These are phyloP conservation scores for Dryocosmus kuriphilus DNA, from an alignment of 2,888 invertebrate species.

Conservation along the genomic window DNA sequence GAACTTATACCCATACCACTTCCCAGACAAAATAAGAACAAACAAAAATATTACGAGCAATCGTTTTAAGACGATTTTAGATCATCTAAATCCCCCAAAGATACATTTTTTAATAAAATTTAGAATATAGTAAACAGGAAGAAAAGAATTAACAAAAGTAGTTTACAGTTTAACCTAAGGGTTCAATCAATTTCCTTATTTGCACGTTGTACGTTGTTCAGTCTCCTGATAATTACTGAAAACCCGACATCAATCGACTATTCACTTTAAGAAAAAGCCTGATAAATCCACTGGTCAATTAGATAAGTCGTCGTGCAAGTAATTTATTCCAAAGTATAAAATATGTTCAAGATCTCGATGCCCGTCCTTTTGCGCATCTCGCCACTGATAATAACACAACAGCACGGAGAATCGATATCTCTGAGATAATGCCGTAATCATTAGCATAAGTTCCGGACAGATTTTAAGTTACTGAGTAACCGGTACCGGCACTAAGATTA, in stretches of 20 bases:
- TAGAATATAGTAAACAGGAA: no score
- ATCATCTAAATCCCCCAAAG: background rate
- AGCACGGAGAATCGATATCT: background rate
- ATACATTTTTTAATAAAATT: no score
- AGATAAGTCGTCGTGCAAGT: background rate
- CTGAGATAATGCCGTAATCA: background rate
- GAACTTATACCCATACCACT: background rate
- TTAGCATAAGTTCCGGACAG: background rate
- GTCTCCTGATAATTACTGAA: background rate
- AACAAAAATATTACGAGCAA: background rate
- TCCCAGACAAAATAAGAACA: background rate
- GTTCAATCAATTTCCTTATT: no score
- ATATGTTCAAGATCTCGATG: background rate
- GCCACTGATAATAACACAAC: background rate
- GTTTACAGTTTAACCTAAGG: no score
- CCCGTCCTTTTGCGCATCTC: background rate
- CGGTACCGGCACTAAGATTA: background rate
- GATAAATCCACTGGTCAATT: background rate
- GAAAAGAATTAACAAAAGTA: no score
- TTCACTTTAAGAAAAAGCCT: background rate
- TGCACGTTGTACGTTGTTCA: background rate
- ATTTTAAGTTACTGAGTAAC: background rate
- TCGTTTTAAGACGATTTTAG: background rate
- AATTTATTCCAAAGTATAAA: background rate
- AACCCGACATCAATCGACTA: background rate